Evolutionary conservation across 30 jellyfish, hydroid and myxozoan genomes (phyloP).

Genomic region (Cassiopea xamachana): DNA sequence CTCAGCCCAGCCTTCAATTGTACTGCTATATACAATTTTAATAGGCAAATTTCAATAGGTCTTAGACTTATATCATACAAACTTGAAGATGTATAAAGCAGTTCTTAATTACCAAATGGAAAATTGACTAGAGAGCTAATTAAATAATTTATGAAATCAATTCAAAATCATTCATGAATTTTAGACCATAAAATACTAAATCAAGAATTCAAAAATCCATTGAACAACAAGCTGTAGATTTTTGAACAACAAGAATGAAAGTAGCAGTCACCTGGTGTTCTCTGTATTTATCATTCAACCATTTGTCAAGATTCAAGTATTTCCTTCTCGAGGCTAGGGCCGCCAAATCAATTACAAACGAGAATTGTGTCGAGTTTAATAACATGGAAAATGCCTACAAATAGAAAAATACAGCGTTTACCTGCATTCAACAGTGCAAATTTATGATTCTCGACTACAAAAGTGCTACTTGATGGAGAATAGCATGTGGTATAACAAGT

Average conservation of each 20-base stretch:
- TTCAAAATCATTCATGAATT: too few relatives aligned
- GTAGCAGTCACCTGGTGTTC: constrained; percentile 83
- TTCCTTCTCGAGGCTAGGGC: constrained; percentile 97
- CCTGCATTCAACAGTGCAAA: not conserved
- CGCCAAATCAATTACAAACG: constrained; percentile 95
- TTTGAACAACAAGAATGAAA: too few relatives aligned
- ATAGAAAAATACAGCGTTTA: not conserved
- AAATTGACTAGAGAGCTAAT: too few relatives aligned
- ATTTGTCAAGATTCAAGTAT: constrained; percentile 89
- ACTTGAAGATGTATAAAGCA: too few relatives aligned
- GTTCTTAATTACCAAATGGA: too few relatives aligned
- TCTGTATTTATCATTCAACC: constrained; percentile 90
- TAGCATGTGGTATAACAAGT: too few relatives aligned
- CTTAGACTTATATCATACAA: not conserved
- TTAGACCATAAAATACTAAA: too few relatives aligned
- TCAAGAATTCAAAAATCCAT: too few relatives aligned
- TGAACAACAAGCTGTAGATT: too few relatives aligned
- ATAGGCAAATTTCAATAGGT: not conserved
- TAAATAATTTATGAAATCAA: too few relatives aligned
- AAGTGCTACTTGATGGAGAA: not conserved
- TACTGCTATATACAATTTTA: not conserved
- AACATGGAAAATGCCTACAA: constrained; percentile 93
- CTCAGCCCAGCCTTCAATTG: not conserved
- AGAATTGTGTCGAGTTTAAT: constrained; percentile 87
- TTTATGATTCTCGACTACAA: not conserved